Evolutionary conservation across 2,888 invertebrate species (phyloP).

Genomic region (Calliscelio sp.): DNA sequence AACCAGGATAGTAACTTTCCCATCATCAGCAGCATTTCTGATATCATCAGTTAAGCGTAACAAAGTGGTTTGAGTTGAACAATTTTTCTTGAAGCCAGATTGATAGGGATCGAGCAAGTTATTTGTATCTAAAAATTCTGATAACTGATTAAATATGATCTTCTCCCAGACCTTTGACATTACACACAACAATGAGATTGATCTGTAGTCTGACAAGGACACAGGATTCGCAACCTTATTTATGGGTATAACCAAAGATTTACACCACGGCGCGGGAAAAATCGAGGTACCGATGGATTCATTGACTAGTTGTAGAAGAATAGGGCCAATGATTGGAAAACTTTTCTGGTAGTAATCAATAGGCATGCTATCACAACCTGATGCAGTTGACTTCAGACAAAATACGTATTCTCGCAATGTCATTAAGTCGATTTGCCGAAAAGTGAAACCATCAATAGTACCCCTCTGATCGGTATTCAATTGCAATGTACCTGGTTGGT

Average conservation of each 20-base stretch:
- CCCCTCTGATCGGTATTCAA: too few relatives aligned
- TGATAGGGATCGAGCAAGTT: slow-evolving; percentile 29
- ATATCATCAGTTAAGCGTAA: slow-evolving; percentile 15
- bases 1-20: background rate
- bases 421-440: too few relatives aligned
- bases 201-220: slow-evolving; percentile 33
- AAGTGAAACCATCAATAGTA: too few relatives aligned
- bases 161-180: slow-evolving; percentile 61
- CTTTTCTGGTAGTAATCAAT: background rate
- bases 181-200: slow-evolving; percentile 40
- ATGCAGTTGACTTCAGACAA: background rate
- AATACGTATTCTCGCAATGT: background rate
- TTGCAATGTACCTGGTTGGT: too few relatives aligned
- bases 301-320: background rate
- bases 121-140: background rate
- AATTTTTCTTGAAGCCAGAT: slow-evolving; percentile 7
- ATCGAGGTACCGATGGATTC: background rate
- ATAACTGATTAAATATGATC: slow-evolving; percentile 49
- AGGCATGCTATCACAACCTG: background rate
- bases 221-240: slow-evolving; percentile 20
- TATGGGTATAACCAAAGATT: slow-evolving; percentile 38
- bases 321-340: background rate
- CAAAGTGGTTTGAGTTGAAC: slow-evolving; percentile 7
- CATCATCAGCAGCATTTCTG: background rate
- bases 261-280: slow-evolving; percentile 30